Base-by-base conservation (phyloP, 1,140 invertebrate genomes). In the Melanaphis sacchari region DNA sequence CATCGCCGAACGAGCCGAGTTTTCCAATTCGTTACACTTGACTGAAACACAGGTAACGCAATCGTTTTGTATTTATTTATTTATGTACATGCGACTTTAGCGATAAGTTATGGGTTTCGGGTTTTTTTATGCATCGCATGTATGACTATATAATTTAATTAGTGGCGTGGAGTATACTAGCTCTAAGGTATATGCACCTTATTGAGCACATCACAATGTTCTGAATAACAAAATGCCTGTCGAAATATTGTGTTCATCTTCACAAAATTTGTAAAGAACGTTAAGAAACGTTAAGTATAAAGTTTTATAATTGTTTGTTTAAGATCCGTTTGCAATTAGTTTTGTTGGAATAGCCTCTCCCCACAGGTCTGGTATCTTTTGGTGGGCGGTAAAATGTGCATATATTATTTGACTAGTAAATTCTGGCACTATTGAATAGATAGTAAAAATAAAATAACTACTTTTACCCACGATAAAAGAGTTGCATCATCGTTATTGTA, bases 1-100 rank as follows among this genome's bases (percentile, higher is more conserved):
- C 94, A 99, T 99, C 94, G 98, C 99, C 1, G 99, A 99, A 95
- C 96, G 99, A 91, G 99, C 99, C 0, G 99, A 99, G 95, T 99
- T 99, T 95, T 99, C 98, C 4, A 97, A 97, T 5, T 98, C 98
- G 0, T 96, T 99, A 46, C 97, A 98, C 94, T 96, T 99, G 2
- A 99, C 99, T 15, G 99, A 99, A 95, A 99, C 99, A 18, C 98
- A 98, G 96, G 97, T 97, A 95, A 82, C 11, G 59, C 59, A n/a
- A n/a, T 76, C 15, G 59, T 76, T 76, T 36, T n/a, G 31, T 6
- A 76, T 5, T 36, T 76, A 21, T 9, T 31, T 66, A n/a, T 24
- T 6, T 15, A n/a, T n/a, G 8, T 18, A 0, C 21, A 18, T 6
- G 59, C 0, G 18, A 76, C 36, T 76, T 76, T 66, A 3, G 11